Percentiles rank a stretch among this genome's conserved stretches.
phyloP scores from a whole-genome alignment of 2,113 vertebrate genomes.

The Amphilophus citrinellus region DNA sequence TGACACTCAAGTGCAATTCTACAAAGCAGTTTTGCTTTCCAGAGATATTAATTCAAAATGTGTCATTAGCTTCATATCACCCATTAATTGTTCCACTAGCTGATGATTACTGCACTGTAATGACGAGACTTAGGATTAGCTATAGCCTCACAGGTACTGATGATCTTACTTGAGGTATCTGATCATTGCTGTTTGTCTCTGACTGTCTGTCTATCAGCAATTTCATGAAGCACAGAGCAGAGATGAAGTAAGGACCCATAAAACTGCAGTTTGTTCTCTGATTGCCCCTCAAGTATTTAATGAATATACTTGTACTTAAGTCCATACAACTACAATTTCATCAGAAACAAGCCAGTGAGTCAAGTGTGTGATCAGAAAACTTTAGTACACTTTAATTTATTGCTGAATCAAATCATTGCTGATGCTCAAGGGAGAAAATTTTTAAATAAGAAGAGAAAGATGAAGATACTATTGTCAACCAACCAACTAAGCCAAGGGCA shows the following conservation, averaged over 20 bases:
- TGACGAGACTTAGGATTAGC: not conserved
- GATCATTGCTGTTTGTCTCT: not conserved
- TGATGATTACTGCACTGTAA: not conserved
- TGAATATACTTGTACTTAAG: not conserved
- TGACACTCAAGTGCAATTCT: not conserved
- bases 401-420: conserved; percentile 16
- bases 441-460: conserved; percentile 23
- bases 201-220: not conserved
- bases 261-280: not conserved
- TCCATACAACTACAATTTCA: not conserved
- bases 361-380: not conserved
- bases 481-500: conserved; percentile 58
- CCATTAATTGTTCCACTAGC: not conserved
- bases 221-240: not conserved
- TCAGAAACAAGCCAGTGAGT: not conserved
- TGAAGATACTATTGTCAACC: conserved; percentile 13
- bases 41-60: not conserved
- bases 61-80: not conserved
- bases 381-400: not conserved
- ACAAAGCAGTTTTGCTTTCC: conserved; percentile 9
- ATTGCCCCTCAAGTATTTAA: not conserved
- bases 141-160: not conserved
- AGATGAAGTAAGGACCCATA: not conserved
- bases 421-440: not conserved
- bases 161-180: not conserved